These are phyloP conservation scores for Gandaritis pyraliata DNA, from an alignment of 2,888 invertebrate genomes.

Conservation along the genomic window DNA sequence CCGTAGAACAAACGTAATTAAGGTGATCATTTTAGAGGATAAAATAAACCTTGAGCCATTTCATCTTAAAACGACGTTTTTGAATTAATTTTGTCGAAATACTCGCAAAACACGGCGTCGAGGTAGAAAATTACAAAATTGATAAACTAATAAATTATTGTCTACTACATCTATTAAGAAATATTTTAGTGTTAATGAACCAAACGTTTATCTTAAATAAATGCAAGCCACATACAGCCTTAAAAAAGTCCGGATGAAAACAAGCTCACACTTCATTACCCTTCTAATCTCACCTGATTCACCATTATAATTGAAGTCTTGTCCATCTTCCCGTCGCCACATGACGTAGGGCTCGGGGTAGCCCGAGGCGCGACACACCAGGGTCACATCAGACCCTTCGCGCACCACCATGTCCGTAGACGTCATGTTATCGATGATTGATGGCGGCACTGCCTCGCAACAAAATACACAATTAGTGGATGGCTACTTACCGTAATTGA, in stretches of 20 bases:
- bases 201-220: too few species aligned
- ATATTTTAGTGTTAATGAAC: too few species aligned
- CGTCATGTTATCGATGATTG: slow-evolving; percentile 94
- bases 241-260: too few species aligned
- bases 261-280: slow-evolving; percentile 14
- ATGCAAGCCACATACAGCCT: too few species aligned
- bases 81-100: too few species aligned
- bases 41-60: background rate
- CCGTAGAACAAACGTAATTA: background rate
- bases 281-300: slow-evolving; percentile 87
- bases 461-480: slow-evolving; percentile 37
- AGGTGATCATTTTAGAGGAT: background rate
- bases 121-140: too few species aligned
- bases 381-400: slow-evolving; percentile 93
- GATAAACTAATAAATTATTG: too few species aligned
- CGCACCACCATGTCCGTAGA: slow-evolving; percentile 96
- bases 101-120: too few species aligned
- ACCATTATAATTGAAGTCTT: slow-evolving; percentile 94
- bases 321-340: slow-evolving; percentile 95
- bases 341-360: slow-evolving; percentile 96
- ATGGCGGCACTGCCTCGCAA: slow-evolving; percentile 91
- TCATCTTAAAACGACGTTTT: too few species aligned
- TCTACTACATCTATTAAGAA: too few species aligned
- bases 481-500: slow-evolving; percentile 25
- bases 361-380: slow-evolving; percentile 94